Conservation (phyloP, 2,888 invertebrate species). For the Rhynchonema sp. region DNA sequence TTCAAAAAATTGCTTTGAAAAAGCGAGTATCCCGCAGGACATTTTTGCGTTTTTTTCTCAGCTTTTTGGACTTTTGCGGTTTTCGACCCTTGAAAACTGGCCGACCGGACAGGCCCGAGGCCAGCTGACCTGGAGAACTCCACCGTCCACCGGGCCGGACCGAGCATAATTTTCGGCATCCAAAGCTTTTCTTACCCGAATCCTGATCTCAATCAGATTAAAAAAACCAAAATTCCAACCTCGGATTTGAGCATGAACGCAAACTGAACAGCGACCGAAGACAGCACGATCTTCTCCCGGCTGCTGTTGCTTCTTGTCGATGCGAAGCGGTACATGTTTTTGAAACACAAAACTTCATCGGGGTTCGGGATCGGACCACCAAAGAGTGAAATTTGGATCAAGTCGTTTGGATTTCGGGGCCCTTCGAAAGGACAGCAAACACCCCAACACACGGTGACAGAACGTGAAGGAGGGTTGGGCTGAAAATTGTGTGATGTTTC, state of each 20-base stretch:
- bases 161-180: too few relatives aligned
- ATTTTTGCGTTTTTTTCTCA: too few relatives aligned
- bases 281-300: not conserved
- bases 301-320: not conserved
- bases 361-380: not conserved
- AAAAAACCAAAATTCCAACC: not conserved
- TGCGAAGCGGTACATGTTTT: not conserved
- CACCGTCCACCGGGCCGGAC: too few relatives aligned
- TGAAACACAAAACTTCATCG: not conserved
- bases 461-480: slow-evolving; percentile 3
- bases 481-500: not conserved
- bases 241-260: not conserved
- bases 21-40: too few relatives aligned
- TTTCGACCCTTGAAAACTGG: too few relatives aligned
- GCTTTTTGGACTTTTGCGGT: too few relatives aligned
- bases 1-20: too few relatives aligned
- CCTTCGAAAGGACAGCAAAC: slow-evolving; percentile 31
- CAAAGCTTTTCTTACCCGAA: too few relatives aligned
- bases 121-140: too few relatives aligned
- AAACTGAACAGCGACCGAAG: not conserved
- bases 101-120: too few relatives aligned
- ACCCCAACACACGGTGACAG: slow-evolving; percentile 29
- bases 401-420: slow-evolving; percentile 9
- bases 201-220: too few relatives aligned
- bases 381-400: not conserved